Percentiles rank a stretch among this genome's conserved stretches.
phyloP scores from a whole-genome alignment of 2,797 vertebrate species.

The Apogon talboti region DNA sequence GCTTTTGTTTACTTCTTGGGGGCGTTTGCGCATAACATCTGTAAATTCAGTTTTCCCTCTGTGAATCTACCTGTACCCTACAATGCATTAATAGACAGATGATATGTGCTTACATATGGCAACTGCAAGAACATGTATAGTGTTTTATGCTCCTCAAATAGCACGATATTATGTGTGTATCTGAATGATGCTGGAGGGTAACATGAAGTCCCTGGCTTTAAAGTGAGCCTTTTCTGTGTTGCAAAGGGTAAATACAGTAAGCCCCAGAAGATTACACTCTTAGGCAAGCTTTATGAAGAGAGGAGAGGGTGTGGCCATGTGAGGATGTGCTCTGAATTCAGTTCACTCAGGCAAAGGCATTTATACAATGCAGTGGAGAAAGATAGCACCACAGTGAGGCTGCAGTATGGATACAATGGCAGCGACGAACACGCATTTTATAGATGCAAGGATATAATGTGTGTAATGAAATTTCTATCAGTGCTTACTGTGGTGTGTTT shows the following conservation, averaged over 20 bases:
- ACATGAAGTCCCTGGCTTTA: slow-evolving; percentile 58
- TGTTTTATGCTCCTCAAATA: slow-evolving; percentile 11
- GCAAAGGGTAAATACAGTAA: slow-evolving; percentile 74
- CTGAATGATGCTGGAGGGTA: slow-evolving; percentile 24
- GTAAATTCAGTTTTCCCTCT: slow-evolving; percentile 1
- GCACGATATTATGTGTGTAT: slow-evolving; percentile 5
- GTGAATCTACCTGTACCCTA: neutral
- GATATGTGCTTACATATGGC: neutral
- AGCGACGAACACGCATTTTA: slow-evolving; percentile 17
- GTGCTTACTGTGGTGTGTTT: neutral
- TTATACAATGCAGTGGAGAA: slow-evolving; percentile 25
- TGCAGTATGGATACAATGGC: slow-evolving; percentile 32
- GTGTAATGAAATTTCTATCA: slow-evolving; percentile 4
- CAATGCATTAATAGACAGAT: neutral
- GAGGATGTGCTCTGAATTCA: slow-evolving; percentile 73
- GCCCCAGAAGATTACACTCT: slow-evolving; percentile 70
- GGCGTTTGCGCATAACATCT: slow-evolving; percentile 15
- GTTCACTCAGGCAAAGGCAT: slow-evolving; percentile 25
- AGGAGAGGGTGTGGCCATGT: slow-evolving; percentile 44
- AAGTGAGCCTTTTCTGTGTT: slow-evolving; percentile 63
- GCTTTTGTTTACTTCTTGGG: slow-evolving; percentile 40
- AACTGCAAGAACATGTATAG: neutral
- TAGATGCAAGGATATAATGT: slow-evolving; percentile 12
- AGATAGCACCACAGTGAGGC: slow-evolving; percentile 11
- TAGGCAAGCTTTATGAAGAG: slow-evolving; percentile 70